Percentiles rank a stretch among this genome's conserved stretches.
phyloP scores from a whole-genome alignment of 2,888 invertebrate species.

The Merodon equestris region DNA sequence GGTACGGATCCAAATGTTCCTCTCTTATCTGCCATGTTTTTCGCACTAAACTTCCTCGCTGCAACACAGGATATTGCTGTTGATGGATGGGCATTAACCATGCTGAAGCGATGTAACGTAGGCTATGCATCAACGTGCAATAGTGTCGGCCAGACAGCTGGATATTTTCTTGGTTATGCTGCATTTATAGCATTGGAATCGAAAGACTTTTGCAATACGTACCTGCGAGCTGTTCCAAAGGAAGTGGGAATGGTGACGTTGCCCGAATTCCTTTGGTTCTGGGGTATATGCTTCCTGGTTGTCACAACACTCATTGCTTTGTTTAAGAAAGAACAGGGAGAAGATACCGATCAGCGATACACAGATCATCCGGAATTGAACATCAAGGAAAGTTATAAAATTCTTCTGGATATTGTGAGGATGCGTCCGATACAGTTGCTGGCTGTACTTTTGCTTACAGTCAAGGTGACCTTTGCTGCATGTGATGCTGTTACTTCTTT shows the following conservation, averaged over 20 bases:
- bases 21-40: slow-evolving; percentile 91
- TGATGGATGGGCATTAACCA: slow-evolving; percentile 99
- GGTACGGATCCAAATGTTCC: slow-evolving; percentile 84
- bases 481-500: slow-evolving; percentile 96
- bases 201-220: slow-evolving; percentile 96
- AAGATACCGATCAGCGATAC: slow-evolving; percentile 75
- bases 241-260: slow-evolving; percentile 86
- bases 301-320: slow-evolving; percentile 94
- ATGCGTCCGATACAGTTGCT: slow-evolving; percentile 90
- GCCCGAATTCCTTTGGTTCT: slow-evolving; percentile 93
- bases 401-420: slow-evolving; percentile 89
- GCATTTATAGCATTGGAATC: slow-evolving; percentile 98
- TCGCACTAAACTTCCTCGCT: slow-evolving; percentile 95
- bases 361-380: slow-evolving; percentile 78
- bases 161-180: slow-evolving; percentile 97
- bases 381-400: slow-evolving; percentile 87
- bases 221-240: slow-evolving; percentile 86
- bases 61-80: slow-evolving; percentile 99
- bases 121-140: slow-evolving; percentile 99
- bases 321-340: slow-evolving; percentile 89
- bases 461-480: slow-evolving; percentile 96
- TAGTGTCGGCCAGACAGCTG: slow-evolving; percentile 98
- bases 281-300: slow-evolving; percentile 94
- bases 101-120: slow-evolving; percentile 98
- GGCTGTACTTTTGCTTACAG: slow-evolving; percentile 90